A percentile compares a stretch with the other conserved stretches of the same genome.
Conservation (phyloP, 2,888 invertebrate genomes). For the Netelia virgata region DNA sequence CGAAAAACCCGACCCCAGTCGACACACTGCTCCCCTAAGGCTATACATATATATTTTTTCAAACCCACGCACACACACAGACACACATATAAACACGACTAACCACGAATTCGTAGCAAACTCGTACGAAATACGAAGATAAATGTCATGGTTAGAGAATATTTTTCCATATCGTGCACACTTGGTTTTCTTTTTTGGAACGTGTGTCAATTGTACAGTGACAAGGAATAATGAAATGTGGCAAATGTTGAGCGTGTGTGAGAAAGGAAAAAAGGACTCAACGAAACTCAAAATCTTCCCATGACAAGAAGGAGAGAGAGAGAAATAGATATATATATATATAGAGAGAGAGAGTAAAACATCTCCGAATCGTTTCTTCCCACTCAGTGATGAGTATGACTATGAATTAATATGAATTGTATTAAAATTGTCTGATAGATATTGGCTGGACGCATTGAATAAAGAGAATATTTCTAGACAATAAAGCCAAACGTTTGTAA, state of each 20-base stretch:
- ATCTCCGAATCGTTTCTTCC: slow-evolving; percentile 47
- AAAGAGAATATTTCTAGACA: slow-evolving; percentile 36
- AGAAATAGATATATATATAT: too few relatives aligned
- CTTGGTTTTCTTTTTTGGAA: slow-evolving; percentile 17
- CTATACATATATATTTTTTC: slow-evolving; percentile 58
- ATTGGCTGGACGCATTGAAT: slow-evolving; percentile 37
- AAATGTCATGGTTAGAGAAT: slow-evolving; percentile 46
- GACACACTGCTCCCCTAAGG: slow-evolving; percentile 30
- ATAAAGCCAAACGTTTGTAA: slow-evolving; percentile 45
- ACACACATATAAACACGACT: background rate
- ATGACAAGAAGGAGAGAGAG: slow-evolving; percentile 19
- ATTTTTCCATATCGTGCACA: slow-evolving; percentile 57
- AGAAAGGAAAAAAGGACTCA: slow-evolving; percentile 30
- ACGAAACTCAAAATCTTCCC: slow-evolving; percentile 53
- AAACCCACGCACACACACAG: slow-evolving; percentile 34
- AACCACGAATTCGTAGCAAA: background rate
- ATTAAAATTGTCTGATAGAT: slow-evolving; percentile 30
- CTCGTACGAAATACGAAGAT: slow-evolving; percentile 15
- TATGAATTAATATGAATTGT: slow-evolving; percentile 49
- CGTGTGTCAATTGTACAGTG: slow-evolving; percentile 45
- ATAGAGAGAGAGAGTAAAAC: background rate
- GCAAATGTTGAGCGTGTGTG: background rate
- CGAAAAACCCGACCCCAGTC: too few relatives aligned
- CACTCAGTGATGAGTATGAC: slow-evolving; percentile 36
- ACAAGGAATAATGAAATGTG: background rate